phyloP scores from a whole-genome alignment of 2,888 invertebrate genomes.

The Drosophila subquinaria region DNA sequence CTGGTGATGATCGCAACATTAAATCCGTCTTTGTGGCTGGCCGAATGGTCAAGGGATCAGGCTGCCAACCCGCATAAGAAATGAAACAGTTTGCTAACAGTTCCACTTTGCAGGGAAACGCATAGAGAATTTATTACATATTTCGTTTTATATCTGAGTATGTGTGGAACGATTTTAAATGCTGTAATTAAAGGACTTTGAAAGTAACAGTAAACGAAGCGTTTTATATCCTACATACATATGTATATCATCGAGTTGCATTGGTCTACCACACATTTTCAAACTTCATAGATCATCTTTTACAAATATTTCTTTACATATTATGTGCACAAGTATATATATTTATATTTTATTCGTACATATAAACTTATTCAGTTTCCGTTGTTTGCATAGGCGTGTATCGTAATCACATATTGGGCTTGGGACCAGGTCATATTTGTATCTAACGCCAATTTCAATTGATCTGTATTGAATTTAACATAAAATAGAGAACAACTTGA shows the following conservation, averaged over 20 bases:
- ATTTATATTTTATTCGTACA: constrained; percentile 21
- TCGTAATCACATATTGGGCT: constrained; percentile 67
- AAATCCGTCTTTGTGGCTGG: constrained; percentile 91
- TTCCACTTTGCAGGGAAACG: constrained; percentile 49
- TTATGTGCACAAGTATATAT: constrained; percentile 28
- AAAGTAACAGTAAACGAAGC: constrained; percentile 45
- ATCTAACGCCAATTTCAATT: constrained; percentile 57
- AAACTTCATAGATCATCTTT: constrained; percentile 23
- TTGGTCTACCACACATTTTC: constrained; percentile 35
- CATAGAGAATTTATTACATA: constrained; percentile 66
- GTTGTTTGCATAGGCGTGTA: constrained; percentile 59
- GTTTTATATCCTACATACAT: constrained; percentile 30
- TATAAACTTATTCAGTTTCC: constrained; percentile 41
- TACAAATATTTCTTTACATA: constrained; percentile 36
- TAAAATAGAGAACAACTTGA: constrained; percentile 2
- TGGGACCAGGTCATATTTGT: constrained; percentile 55
- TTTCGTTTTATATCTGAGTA: constrained; percentile 22
- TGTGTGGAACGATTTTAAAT: constrained; percentile 56
- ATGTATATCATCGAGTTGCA: constrained; percentile 28
- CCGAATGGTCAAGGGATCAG: constrained; percentile 85
- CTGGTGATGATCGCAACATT: constrained; percentile 94
- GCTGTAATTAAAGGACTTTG: constrained; percentile 48
- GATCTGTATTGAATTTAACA: constrained; percentile 38
- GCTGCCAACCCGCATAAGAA: background rate
- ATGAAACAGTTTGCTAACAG: constrained; percentile 38